A percentile compares a stretch with the other conserved stretches of the same genome.
These are phyloP conservation scores for Trichoplusia ni DNA, from an alignment of 1,140 invertebrate species.

Conservation along the genomic window DNA sequence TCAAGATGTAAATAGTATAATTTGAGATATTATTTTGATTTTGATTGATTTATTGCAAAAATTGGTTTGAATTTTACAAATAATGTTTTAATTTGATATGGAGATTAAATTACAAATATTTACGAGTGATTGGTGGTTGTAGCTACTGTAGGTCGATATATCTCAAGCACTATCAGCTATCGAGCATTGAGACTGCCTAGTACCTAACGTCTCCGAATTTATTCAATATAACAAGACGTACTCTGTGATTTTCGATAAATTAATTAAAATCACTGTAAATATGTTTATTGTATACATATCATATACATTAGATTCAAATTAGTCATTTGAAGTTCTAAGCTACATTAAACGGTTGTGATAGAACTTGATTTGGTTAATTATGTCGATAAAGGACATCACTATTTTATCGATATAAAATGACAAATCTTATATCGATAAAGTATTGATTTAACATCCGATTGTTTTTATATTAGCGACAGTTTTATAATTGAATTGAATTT, in stretches of 20 bases:
- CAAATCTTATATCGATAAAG: not conserved
- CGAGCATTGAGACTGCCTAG: constrained; percentile 17
- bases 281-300: constrained; percentile 27
- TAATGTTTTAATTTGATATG: constrained; percentile 19
- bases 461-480: too few species aligned
- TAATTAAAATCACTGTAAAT: constrained; percentile 13
- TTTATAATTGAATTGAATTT: too few species aligned
- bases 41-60: not conserved
- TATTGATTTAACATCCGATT: not conserved
- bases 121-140: too few species aligned
- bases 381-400: not conserved
- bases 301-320: constrained; percentile 11
- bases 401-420: not conserved
- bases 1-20: constrained; percentile 1
- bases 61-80: not conserved
- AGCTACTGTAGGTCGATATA: not conserved
- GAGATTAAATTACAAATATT: not conserved
- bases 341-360: constrained; percentile 2
- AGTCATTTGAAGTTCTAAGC: constrained; percentile 20
- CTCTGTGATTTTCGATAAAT: constrained; percentile 8
- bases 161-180: constrained; percentile 6
- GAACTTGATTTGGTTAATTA: constrained; percentile 16
- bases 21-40: constrained; percentile 12
- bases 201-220: constrained; percentile 22
- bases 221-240: constrained; percentile 10